Evolutionary conservation across 2,888 invertebrate genomes (phyloP).

Genomic region (Molorchus minor): DNA sequence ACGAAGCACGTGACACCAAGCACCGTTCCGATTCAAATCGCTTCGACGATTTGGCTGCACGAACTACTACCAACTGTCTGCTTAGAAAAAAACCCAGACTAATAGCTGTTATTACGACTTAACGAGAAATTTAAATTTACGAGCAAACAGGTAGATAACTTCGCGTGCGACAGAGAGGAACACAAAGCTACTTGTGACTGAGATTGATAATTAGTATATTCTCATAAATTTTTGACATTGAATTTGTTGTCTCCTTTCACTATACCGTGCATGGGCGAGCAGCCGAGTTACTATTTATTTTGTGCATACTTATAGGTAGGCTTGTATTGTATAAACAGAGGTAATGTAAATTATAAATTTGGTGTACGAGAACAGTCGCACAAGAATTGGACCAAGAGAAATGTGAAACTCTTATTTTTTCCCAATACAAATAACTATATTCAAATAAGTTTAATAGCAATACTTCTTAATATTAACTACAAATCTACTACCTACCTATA

Average conservation of each 20-base stretch:
- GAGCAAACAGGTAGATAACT: constrained; percentile 7
- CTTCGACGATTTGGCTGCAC: neutral
- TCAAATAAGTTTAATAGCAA: no score
- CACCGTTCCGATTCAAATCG: constrained; percentile 2
- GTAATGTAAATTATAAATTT: no score
- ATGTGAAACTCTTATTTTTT: no score
- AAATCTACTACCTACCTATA: no score
- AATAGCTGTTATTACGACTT: constrained; percentile 7
- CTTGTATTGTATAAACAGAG: no score
- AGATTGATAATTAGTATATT: constrained; percentile 21
- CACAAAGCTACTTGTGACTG: constrained; percentile 15
- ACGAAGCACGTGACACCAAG: neutral
- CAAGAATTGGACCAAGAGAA: no score
- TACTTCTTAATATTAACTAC: no score
- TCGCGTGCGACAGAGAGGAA: constrained; percentile 18
- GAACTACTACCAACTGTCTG: constrained; percentile 14
- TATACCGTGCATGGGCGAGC: constrained; percentile 4
- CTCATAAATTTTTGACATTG: constrained; percentile 20
- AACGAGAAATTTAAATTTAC: constrained; percentile 18
- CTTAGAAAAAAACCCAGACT: constrained; percentile 20
- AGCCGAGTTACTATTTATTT: no score
- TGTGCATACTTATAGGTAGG: no score
- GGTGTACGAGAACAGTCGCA: no score
- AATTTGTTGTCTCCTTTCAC: constrained; percentile 20
- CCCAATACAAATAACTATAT: no score